phyloP scores from a whole-genome alignment of 2,888 invertebrate species.

The Thymelicus lineola region DNA sequence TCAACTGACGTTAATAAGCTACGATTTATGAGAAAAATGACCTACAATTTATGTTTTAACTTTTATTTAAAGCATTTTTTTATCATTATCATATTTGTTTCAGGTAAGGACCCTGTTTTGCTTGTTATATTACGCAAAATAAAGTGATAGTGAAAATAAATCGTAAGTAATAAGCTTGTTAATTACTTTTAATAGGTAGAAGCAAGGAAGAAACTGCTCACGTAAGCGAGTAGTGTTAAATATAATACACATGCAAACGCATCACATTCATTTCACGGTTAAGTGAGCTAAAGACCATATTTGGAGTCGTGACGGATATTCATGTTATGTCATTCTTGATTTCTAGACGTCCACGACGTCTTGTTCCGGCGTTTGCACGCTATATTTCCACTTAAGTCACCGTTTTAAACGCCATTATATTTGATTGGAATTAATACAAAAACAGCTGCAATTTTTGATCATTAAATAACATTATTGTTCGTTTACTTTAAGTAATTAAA shows the following conservation, averaged over 20 bases:
- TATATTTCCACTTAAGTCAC: too few relatives aligned
- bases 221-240: neutral
- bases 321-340: conserved; percentile 12
- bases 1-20: too few relatives aligned
- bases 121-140: too few relatives aligned
- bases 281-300: conserved; percentile 2
- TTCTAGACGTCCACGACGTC: neutral
- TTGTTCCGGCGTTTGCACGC: conserved; percentile 6
- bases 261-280: conserved; percentile 22
- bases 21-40: too few relatives aligned
- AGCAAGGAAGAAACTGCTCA: conserved; percentile 2
- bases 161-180: neutral
- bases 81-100: neutral
- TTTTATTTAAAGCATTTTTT: neutral
- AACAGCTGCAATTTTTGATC: neutral
- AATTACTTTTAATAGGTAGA: neutral
- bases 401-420: too few relatives aligned
- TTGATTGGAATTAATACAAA: too few relatives aligned
- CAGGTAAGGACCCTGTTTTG: neutral
- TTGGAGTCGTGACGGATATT: neutral
- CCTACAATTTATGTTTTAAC: too few relatives aligned
- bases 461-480: conserved; percentile 1
- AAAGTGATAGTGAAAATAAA: neutral
- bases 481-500: neutral
- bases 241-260: neutral